Evolutionary conservation across 2,113 vertebrate species (phyloP).

Genomic region (Ancistrus triradiatus): DNA sequence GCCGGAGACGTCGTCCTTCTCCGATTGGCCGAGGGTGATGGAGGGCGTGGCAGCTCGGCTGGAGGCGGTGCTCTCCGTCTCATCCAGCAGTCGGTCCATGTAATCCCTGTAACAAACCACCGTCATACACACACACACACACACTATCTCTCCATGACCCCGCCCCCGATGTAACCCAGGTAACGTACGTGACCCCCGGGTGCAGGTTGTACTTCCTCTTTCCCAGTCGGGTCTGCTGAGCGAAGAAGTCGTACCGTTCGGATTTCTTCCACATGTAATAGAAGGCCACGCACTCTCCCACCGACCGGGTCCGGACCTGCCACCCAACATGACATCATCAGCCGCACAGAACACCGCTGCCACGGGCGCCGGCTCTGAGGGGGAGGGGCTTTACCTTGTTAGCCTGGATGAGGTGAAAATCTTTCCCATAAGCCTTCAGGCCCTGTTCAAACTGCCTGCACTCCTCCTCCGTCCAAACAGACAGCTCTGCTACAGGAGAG

Average conservation of each 20-base stretch:
- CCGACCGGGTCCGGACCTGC: conserved; percentile 94
- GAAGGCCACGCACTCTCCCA: conserved; percentile 97
- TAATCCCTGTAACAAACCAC: conserved; percentile 77
- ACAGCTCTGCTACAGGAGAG: conserved; percentile 84
- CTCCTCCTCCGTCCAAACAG: conserved; percentile 97
- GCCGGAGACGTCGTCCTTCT: conserved; percentile 80
- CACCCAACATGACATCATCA: background rate
- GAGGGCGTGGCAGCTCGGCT: conserved; percentile 88
- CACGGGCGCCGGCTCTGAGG: background rate
- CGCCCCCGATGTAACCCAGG: background rate
- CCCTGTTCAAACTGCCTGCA: conserved; percentile 98
- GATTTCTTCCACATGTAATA: conserved; percentile 99
- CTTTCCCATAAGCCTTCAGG: conserved; percentile 94
- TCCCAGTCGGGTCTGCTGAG: conserved; percentile 94
- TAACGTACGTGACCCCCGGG: conserved; percentile 94
- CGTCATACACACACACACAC: no score
- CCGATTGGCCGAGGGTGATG: conserved; percentile 84
- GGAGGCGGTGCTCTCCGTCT: conserved; percentile 90
- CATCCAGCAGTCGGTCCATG: conserved; percentile 94
- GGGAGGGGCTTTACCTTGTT: conserved; percentile 94
- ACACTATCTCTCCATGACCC: no score
- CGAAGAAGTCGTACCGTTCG: conserved; percentile 98
- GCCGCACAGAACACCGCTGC: no score
- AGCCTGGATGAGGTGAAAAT: conserved; percentile 97
- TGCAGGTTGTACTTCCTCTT: conserved; percentile 99